Conservation (phyloP, 2,888 invertebrate species). For the Zaprionus obscuricornis region DNA sequence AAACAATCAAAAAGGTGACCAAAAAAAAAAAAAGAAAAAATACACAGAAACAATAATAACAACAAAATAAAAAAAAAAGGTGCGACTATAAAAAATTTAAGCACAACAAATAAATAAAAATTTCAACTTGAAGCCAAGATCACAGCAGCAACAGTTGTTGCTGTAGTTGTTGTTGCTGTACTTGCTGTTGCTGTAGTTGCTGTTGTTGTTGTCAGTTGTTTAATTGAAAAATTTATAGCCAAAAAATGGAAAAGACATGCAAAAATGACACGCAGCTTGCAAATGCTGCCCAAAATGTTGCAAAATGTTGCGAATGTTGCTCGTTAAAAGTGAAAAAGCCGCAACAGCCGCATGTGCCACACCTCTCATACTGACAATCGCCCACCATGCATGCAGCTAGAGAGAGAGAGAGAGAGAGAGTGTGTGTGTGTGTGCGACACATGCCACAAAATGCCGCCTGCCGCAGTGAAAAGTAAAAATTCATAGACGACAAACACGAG, state of each 20-base stretch:
- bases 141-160: slow-evolving; percentile 6
- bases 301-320: slow-evolving; percentile 41
- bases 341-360: slow-evolving; percentile 75
- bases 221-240: slow-evolving; percentile 62
- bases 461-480: slow-evolving; percentile 65
- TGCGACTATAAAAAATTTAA: slow-evolving; percentile 48
- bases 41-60: too few relatives aligned
- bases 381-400: too few relatives aligned
- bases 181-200: too few relatives aligned
- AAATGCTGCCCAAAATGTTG: slow-evolving; percentile 59
- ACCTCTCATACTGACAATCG: slow-evolving; percentile 17
- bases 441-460: slow-evolving; percentile 31
- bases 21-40: too few relatives aligned
- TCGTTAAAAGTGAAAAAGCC: slow-evolving; percentile 79
- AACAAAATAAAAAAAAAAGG: slow-evolving; percentile 38
- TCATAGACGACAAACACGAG: slow-evolving; percentile 74
- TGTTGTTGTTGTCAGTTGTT: slow-evolving; percentile 42
- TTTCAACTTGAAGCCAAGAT: slow-evolving; percentile 37
- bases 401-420: too few relatives aligned
- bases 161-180: neutral
- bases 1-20: slow-evolving; percentile 5
- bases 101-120: slow-evolving; percentile 30
- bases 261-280: slow-evolving; percentile 61
- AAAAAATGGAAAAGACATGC: slow-evolving; percentile 52
- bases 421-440: too few relatives aligned